A percentile compares a stretch with the other conserved stretches of the same genome.
Conservation (phyloP, 2,888 invertebrate genomes). For the Drosophila acutilabella region DNA sequence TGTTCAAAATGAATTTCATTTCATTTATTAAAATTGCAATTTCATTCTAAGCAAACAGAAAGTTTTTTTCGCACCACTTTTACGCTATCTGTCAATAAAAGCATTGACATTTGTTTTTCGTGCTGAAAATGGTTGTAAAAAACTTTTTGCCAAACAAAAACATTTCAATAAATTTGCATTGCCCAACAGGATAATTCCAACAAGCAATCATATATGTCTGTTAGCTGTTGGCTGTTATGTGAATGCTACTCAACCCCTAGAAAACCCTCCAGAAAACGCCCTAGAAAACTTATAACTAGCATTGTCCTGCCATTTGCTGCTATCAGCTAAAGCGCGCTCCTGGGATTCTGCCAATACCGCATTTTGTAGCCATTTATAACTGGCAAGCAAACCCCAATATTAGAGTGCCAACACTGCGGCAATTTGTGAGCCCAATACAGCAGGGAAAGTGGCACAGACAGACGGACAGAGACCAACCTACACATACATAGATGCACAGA, state of each 20-base stretch:
- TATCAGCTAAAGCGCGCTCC: slow-evolving; percentile 73
- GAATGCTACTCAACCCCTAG: not conserved
- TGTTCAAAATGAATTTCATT: not conserved
- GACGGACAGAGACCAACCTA: slow-evolving; percentile 37
- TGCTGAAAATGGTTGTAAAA: slow-evolving; percentile 1
- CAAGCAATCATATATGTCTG: slow-evolving; percentile 2
- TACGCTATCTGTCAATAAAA: slow-evolving; percentile 8
- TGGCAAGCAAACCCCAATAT: slow-evolving; percentile 15
- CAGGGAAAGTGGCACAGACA: slow-evolving; percentile 24
- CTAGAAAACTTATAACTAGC: slow-evolving; percentile 58
- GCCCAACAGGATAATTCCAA: slow-evolving; percentile 3
- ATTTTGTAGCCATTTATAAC: slow-evolving; percentile 73
- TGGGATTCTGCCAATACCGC: slow-evolving; percentile 77
- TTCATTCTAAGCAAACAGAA: not conserved
- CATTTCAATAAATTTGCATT: slow-evolving; percentile 57
- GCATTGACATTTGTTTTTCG: slow-evolving; percentile 5
- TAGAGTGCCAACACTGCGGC: slow-evolving; percentile 59
- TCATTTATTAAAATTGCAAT: not conserved
- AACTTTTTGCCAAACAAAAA: slow-evolving; percentile 36
- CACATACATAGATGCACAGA: slow-evolving; percentile 35
- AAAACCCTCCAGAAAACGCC: too few relatives aligned
- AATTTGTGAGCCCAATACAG: slow-evolving; percentile 58
- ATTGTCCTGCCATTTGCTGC: slow-evolving; percentile 63
- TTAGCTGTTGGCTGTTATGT: not conserved
- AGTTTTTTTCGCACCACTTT: not conserved